Conservation (phyloP, 1,140 invertebrate species). For the Trichoplusia ni region DNA sequence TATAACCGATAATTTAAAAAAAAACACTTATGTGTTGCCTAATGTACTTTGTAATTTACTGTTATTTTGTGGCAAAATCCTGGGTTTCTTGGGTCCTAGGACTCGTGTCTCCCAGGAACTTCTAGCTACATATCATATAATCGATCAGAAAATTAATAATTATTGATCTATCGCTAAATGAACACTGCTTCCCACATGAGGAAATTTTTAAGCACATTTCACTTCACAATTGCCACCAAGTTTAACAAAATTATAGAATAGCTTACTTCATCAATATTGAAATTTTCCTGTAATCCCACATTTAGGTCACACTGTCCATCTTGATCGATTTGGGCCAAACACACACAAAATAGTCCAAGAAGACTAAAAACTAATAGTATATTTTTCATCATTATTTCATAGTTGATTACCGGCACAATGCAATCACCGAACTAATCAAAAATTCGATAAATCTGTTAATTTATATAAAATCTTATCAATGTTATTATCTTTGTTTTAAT, state of each 20-base stretch:
- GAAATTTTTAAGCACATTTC: too few relatives aligned
- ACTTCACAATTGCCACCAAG: too few relatives aligned
- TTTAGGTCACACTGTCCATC: conserved; percentile 57
- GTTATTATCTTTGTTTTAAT: conserved; percentile 22
- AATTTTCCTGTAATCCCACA: conserved; percentile 39
- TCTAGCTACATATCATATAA: too few relatives aligned
- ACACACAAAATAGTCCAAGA: conserved; percentile 50
- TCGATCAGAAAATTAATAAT: too few relatives aligned
- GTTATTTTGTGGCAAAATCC: too few relatives aligned
- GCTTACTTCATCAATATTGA: conserved; percentile 49
- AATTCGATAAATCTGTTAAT: conserved; percentile 51
- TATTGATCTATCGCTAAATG: too few relatives aligned
- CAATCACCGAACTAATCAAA: conserved; percentile 46
- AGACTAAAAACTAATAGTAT: conserved; percentile 55
- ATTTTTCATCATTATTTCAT: conserved; percentile 61
- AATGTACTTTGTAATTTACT: too few relatives aligned
- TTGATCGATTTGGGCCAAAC: conserved; percentile 58
- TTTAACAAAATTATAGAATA: conserved; percentile 16
- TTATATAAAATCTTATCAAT: conserved; percentile 49
- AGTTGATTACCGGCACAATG: conserved; percentile 41
- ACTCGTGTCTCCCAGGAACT: too few relatives aligned
- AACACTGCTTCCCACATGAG: too few relatives aligned
- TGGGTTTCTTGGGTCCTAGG: too few relatives aligned
- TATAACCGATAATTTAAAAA: too few relatives aligned
- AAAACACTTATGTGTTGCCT: too few relatives aligned